A percentile compares a stretch with the other conserved stretches of the same genome.
phyloP scores from a whole-genome alignment of 1,140 invertebrate species.

The Apocrypta bakeri region DNA sequence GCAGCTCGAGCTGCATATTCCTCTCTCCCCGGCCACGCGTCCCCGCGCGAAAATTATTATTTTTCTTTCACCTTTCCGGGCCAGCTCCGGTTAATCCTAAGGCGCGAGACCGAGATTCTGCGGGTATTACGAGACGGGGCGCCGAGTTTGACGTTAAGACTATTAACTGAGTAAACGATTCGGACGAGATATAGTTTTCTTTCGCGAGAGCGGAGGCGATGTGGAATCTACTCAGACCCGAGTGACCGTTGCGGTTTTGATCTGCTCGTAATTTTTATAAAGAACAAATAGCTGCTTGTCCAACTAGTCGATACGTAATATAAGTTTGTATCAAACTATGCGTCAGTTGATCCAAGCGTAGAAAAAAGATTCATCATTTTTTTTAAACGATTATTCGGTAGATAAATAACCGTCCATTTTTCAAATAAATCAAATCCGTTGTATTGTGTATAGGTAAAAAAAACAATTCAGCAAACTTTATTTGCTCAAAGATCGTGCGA shows the following conservation, averaged over 20 bases:
- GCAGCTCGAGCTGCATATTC: background rate
- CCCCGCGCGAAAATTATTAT: slow-evolving; percentile 49
- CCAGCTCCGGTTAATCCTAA: slow-evolving; percentile 27
- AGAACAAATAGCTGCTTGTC: too few relatives aligned
- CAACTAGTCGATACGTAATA: too few relatives aligned
- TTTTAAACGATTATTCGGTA: background rate
- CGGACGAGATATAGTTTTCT: slow-evolving; percentile 55
- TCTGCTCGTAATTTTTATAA: slow-evolving; percentile 51
- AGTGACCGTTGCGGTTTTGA: slow-evolving; percentile 43
- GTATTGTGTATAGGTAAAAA: background rate
- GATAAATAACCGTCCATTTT: background rate
- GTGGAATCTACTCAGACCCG: background rate
- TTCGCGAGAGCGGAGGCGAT: background rate
- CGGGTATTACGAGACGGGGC: slow-evolving; percentile 27
- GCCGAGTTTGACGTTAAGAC: slow-evolving; percentile 52
- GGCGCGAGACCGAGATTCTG: slow-evolving; percentile 14
- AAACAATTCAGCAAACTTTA: background rate
- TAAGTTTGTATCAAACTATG: too few relatives aligned
- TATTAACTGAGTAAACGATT: slow-evolving; percentile 54
- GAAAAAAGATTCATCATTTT: background rate
- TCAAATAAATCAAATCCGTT: too few relatives aligned
- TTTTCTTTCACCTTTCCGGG: slow-evolving; percentile 46
- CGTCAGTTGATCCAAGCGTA: too few relatives aligned
- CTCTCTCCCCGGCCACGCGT: slow-evolving; percentile 39
- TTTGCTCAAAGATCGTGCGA: background rate